Percentiles rank a stretch among this genome's conserved stretches.
phyloP scores from a whole-genome alignment of 2,888 invertebrate genomes.

The Ramazzottius varieornatus region DNA sequence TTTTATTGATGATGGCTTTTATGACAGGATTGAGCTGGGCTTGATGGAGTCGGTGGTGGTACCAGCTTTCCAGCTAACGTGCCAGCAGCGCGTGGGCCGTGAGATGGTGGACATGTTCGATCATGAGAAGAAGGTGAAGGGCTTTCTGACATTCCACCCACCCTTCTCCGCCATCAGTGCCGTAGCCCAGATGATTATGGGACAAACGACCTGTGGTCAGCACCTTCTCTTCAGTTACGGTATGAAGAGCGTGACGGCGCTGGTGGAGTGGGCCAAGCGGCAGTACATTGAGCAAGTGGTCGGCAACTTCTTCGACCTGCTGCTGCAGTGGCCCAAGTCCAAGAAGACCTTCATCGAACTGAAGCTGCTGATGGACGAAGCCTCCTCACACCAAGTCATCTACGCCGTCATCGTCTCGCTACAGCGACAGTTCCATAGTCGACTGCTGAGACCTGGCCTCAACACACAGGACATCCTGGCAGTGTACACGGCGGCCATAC shows the following conservation, averaged over 20 bases:
- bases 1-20: no score
- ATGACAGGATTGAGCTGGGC: no score
- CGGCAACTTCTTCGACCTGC: not conserved
- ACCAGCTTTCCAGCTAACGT: not conserved
- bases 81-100: no score
- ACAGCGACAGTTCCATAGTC: not conserved
- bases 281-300: not conserved
- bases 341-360: not conserved
- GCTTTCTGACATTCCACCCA: no score
- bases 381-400: not conserved
- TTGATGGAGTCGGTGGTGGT: not conserved
- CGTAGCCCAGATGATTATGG: no score
- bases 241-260: no score
- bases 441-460: not conserved
- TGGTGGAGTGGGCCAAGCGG: not conserved
- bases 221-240: no score
- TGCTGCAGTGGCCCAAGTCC: not conserved
- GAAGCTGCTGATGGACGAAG: not conserved
- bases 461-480: not conserved
- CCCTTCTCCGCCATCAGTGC: no score
- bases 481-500: not conserved
- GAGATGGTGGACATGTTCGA: no score
- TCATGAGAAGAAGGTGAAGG: no score
- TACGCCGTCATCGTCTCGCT: not conserved
- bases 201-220: no score